Evolutionary conservation across 2,113 vertebrate genomes (phyloP).

Genomic region (Thryonomys swinderianus): DNA sequence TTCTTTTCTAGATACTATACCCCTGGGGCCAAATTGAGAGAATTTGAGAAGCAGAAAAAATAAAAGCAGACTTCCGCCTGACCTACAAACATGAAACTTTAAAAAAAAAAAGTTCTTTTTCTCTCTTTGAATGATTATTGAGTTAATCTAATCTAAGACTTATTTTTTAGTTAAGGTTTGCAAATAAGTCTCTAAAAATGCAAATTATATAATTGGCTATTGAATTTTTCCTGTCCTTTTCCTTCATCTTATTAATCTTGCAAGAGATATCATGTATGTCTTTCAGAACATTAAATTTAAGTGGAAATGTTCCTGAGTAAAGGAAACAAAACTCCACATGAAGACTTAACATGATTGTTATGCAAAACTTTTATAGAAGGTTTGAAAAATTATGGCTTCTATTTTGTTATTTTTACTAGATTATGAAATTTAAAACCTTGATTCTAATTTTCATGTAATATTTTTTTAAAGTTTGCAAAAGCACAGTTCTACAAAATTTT

Average conservation of each 20-base stretch:
- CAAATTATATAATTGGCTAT: constrained; percentile 80
- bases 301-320: constrained; percentile 28
- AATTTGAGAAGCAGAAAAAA: constrained; percentile 20
- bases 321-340: constrained; percentile 17
- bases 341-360: constrained; percentile 44
- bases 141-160: constrained; percentile 75
- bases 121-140: constrained; percentile 73
- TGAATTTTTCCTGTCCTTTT: constrained; percentile 78
- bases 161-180: constrained; percentile 77
- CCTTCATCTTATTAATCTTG: constrained; percentile 77
- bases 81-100: constrained; percentile 47
- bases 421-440: background rate
- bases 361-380: constrained; percentile 1
- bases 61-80: constrained; percentile 19
- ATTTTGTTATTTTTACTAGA: background rate
- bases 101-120: constrained; percentile 68
- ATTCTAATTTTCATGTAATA: background rate
- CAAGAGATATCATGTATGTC: constrained; percentile 54
- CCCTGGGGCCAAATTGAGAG: constrained; percentile 34
- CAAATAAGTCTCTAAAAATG: constrained; percentile 80
- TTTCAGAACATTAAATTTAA: constrained; percentile 67
- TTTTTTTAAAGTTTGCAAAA: constrained; percentile 14
- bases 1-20: background rate
- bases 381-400: constrained; percentile 14
- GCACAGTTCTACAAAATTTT: background rate